Percentiles rank a stretch among this genome's conserved stretches.
Conservation (phyloP, 2,113 vertebrate species). For the Thinocorus orbignyianus region DNA sequence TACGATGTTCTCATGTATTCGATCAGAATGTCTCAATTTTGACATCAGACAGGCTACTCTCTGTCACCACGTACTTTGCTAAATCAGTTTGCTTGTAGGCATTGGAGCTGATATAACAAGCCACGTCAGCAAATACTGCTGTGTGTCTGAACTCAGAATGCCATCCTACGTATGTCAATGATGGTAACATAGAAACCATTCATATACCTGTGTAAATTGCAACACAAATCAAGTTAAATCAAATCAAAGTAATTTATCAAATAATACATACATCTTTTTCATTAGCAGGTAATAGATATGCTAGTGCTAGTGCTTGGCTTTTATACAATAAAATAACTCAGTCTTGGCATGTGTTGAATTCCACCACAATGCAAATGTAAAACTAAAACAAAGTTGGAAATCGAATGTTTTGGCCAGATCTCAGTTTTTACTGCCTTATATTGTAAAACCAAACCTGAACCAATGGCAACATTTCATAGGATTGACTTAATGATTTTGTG, state of each 20-base stretch:
- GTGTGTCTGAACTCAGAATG: background rate
- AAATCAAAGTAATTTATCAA: conserved; percentile 16
- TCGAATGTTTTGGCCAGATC: background rate
- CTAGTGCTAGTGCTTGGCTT: background rate
- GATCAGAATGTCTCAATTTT: background rate
- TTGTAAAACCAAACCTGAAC: conserved; percentile 14
- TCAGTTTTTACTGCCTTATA: background rate
- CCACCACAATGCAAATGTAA: background rate
- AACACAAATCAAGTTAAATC: background rate
- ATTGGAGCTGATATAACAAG: background rate
- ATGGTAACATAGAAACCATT: background rate
- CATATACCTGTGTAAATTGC: background rate
- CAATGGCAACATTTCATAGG: background rate
- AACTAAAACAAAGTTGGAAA: background rate
- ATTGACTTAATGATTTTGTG: background rate
- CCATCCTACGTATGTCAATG: background rate
- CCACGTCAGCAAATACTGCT: background rate
- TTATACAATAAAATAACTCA: conserved; percentile 1
- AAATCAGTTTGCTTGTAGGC: conserved; percentile 26
- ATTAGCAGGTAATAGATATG: background rate
- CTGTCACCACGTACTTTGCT: conserved; percentile 16
- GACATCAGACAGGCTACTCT: background rate
- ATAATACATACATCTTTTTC: background rate
- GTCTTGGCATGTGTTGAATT: background rate
- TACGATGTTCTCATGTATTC: background rate